Percentiles rank a stretch among this genome's conserved stretches.
phyloP scores from a whole-genome alignment of 2,888 invertebrate genomes.

The Deilephila porcellus region DNA sequence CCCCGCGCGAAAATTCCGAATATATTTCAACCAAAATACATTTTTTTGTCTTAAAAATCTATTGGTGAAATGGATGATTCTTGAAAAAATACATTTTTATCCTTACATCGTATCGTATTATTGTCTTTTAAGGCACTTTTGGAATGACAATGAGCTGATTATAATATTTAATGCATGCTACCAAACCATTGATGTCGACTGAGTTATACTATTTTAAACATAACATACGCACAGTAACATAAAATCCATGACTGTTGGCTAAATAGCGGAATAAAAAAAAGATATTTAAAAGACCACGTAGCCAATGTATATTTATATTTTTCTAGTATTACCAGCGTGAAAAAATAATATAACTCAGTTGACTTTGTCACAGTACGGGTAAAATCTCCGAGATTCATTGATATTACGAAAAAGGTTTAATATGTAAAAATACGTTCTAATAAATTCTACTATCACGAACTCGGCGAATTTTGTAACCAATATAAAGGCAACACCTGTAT shows the following conservation, averaged over 20 bases:
- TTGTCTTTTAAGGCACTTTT: slow-evolving; percentile 66
- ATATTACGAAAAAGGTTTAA: slow-evolving; percentile 36
- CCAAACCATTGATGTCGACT: slow-evolving; percentile 41
- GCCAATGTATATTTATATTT: neutral
- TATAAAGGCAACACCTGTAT: slow-evolving; percentile 76
- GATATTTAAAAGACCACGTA: neutral
- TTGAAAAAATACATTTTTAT: slow-evolving; percentile 12
- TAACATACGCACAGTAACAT: neutral
- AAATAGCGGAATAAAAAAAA: neutral
- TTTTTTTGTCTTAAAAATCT: slow-evolving; percentile 54
- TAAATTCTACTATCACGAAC: slow-evolving; percentile 70
- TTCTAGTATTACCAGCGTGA: slow-evolving; percentile 1
- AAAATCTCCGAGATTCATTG: slow-evolving; percentile 60
- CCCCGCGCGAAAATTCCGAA: slow-evolving; percentile 29
- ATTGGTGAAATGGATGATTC: slow-evolving; percentile 48
- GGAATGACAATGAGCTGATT: slow-evolving; percentile 79
- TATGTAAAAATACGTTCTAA: slow-evolving; percentile 40
- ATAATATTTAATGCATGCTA: slow-evolving; percentile 43
- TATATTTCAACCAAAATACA: slow-evolving; percentile 47
- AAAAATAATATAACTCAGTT: slow-evolving; percentile 16
- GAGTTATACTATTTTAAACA: slow-evolving; percentile 29
- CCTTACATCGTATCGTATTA: slow-evolving; percentile 36
- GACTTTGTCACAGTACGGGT: slow-evolving; percentile 58
- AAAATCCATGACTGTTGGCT: neutral
- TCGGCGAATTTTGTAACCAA: slow-evolving; percentile 72